Base-by-base conservation (phyloP, 2,888 invertebrate species). In the Drosophila putrida region DNA sequence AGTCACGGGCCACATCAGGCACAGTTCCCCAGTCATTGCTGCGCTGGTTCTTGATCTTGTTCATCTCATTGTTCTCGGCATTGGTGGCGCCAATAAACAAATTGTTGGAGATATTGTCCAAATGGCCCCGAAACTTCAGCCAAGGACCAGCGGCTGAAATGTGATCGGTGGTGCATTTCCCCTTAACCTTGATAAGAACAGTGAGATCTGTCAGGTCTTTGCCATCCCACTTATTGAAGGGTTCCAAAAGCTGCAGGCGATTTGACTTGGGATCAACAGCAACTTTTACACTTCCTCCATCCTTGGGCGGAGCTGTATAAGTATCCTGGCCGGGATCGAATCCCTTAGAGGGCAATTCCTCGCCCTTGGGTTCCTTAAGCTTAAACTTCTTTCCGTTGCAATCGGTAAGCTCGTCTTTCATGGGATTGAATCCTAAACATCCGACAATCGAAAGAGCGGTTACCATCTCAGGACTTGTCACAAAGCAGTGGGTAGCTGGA, bases 131-230 rank as follows among this genome's bases (percentile, higher is more conserved):
- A 93, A 98, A 99, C 93, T 99, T 99, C 43, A 99, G 95, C 99
- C 99, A 99, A 65, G 99, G 99, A n/a, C 99, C 99, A 82, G 99
- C 99, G 35, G 99, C 99, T 53, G 98, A 99, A 92, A 99, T 99
- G 93, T 99, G 99, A 94, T 99, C 99, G 43, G 99, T 99, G 77
- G 99, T 99, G 93, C 99, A 99, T 93, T 99, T 99, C 89, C 99
- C 99, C 93, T 98, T 99, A 8, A 98, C 98, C 93, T 99, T 99
- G 89, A 99, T 98, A 38, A 99, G 95, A 81, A 99, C 94, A 36
- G 96, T 95, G 93, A 99, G 92, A 88, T 99, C 98, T 0, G 93
- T 94, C 13, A 98, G 94, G 93, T 99, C 99, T 90, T 98, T 97
- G 88, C 99, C 98, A 92, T 98, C 95, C 99, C 99, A 99, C 90